Base-by-base conservation (phyloP, 2,888 invertebrate genomes). In the Tinea trinotella region DNA sequence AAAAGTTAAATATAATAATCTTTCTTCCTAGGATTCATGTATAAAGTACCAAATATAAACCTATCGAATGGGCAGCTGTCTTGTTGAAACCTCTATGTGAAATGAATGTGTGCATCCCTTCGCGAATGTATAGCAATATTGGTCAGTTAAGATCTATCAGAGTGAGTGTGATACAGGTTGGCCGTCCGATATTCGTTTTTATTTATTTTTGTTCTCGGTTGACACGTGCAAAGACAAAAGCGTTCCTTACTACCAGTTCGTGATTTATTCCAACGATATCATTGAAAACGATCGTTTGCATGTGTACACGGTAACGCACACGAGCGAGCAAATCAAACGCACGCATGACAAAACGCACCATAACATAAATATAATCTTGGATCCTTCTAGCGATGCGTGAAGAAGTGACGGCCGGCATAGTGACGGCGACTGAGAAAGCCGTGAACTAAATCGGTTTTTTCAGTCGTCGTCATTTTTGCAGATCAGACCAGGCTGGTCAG, bases 201-300 rank as follows among this genome's bases (percentile, higher is more conserved):
- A 7, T 30, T 30, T 30, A 30, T 30, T 40, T 40, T 40, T 4
- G 15, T 4, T 40, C 13, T 3, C 5, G 15, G 2, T 40, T 40
- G 40, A 40, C 40, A 15, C 40, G 40, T 40, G 6, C 13, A 12
- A 40, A 40, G 13, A 40, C 40, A 40, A 40, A 40, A 40, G 40
- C 40, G 40, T 40, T 40, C 40, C 40, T 40, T 40, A 40, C 30
- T 76, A 79, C 75, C 69, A 66, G 66, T 65, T 57, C 63, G 66
- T 76, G 77, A 80, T 80, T 71, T 71, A 73, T 73, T 61, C 66
- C 60, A 62, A 60, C 67, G 76, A 76, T 77, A 76, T 67, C 70
- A 70, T 70, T 69, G 68, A 70, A 63, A 15, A 13, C 15, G 30
- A 40, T 12, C 40, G 13, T 40, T 15, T 40, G 64, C 62, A 66